phyloP scores from a whole-genome alignment of 2,113 vertebrate species.

The Boleophthalmus pectinirostris region DNA sequence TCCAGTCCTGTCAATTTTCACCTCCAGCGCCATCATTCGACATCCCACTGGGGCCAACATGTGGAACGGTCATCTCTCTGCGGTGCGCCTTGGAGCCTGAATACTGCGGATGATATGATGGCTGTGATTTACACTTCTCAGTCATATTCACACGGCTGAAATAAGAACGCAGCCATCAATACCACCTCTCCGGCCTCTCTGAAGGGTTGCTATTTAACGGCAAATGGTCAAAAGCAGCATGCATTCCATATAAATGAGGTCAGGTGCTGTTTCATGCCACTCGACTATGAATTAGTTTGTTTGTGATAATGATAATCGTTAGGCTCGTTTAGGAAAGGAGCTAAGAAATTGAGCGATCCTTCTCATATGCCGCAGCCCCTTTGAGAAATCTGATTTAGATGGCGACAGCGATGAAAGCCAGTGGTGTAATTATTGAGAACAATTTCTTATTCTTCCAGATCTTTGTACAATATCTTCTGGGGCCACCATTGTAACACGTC shows the following conservation, averaged over 20 bases:
- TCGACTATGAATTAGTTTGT: constrained; percentile 45
- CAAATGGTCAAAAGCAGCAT: constrained; percentile 44
- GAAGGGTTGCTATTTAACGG: constrained; percentile 46
- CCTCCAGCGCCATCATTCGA: constrained; percentile 23
- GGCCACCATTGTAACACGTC: constrained; percentile 45
- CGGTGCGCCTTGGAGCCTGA: constrained; percentile 39
- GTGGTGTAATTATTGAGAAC: constrained; percentile 45
- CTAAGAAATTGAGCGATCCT: constrained; percentile 39
- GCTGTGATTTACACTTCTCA: constrained; percentile 56
- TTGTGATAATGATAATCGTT: constrained; percentile 50
- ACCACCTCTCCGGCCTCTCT: constrained; percentile 14
- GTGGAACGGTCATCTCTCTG: constrained; percentile 46
- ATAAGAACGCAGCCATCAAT: constrained; percentile 48
- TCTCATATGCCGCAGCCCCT: constrained; percentile 29
- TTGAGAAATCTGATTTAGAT: constrained; percentile 45
- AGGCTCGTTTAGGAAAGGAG: constrained; percentile 34
- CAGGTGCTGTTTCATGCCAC: constrained; percentile 37
- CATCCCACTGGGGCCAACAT: constrained; percentile 36
- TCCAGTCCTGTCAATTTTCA: constrained; percentile 28
- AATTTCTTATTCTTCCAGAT: constrained; percentile 48
- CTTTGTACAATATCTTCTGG: constrained; percentile 54
- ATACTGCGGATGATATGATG: constrained; percentile 50
- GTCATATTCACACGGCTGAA: constrained; percentile 51
- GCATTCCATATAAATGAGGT: constrained; percentile 36
- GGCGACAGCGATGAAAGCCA: constrained; percentile 42